Percentiles rank a stretch among this genome's conserved stretches.
Conservation (phyloP, 2,113 vertebrate genomes). For the Motacilla tschutschensis region DNA sequence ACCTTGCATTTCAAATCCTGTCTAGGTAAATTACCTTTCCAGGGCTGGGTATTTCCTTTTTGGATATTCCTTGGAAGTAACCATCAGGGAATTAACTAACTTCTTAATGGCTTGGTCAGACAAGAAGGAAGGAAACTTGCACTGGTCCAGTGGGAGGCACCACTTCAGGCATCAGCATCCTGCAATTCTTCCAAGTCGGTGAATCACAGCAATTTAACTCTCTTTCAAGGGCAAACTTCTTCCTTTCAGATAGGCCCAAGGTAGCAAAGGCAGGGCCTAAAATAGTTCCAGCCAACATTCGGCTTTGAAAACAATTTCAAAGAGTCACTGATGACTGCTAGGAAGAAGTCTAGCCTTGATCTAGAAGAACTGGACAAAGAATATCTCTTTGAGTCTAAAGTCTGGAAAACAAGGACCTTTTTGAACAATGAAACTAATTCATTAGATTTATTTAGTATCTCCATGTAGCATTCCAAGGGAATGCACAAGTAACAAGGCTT, state of each 20-base stretch:
- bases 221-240: conserved; percentile 77
- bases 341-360: conserved; percentile 20
- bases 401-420: neutral
- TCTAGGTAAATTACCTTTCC: conserved; percentile 80
- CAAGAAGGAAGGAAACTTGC: conserved; percentile 77
- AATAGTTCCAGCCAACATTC: conserved; percentile 64
- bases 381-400: neutral
- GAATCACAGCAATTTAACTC: conserved; percentile 75
- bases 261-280: conserved; percentile 66
- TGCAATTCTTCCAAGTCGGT: conserved; percentile 76
- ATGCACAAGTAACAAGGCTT: neutral
- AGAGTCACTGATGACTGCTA: neutral
- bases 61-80: conserved; percentile 69
- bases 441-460: neutral
- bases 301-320: conserved; percentile 58
- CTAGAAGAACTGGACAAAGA: conserved; percentile 37
- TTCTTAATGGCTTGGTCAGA: conserved; percentile 76
- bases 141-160: conserved; percentile 65
- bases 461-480: neutral
- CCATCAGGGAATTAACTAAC: conserved; percentile 67
- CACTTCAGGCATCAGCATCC: conserved; percentile 74
- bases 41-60: conserved; percentile 69
- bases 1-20: conserved; percentile 54
- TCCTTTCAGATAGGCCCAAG: conserved; percentile 70
- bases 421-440: neutral